phyloP scores from a whole-genome alignment of 2,797 vertebrate species.

The Miichthys miiuy region DNA sequence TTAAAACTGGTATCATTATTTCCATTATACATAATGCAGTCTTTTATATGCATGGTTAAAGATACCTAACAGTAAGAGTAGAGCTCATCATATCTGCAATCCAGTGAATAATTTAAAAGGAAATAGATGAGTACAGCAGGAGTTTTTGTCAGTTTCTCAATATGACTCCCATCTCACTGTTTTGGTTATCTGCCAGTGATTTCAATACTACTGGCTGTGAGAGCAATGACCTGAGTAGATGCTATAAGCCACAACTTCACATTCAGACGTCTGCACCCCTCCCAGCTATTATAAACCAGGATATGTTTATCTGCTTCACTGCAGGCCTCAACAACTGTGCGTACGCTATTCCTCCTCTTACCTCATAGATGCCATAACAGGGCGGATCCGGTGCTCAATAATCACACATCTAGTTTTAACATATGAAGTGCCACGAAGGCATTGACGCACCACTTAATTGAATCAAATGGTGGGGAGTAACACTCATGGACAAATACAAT shows the following conservation, averaged over 20 bases:
- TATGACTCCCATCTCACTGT: constrained; percentile 18
- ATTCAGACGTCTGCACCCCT: constrained; percentile 18
- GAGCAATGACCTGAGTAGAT: constrained; percentile 8
- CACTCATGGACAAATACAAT: constrained; percentile 11
- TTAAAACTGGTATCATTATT: too few relatives aligned
- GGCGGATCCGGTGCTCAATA: constrained; percentile 42
- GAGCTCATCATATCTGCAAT: not conserved
- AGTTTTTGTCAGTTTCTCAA: constrained; percentile 10
- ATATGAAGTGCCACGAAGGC: constrained; percentile 23
- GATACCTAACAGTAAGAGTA: not conserved
- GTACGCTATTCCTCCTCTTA: constrained; percentile 37
- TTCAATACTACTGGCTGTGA: constrained; percentile 17
- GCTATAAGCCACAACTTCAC: constrained; percentile 23
- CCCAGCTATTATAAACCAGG: constrained; percentile 29
- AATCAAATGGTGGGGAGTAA: constrained; percentile 50
- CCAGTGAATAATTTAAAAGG: constrained; percentile 6
- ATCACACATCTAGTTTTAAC: constrained; percentile 50
- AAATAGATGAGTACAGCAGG: not conserved
- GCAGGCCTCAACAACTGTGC: constrained; percentile 15
- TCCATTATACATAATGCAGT: too few relatives aligned
- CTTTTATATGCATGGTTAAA: not conserved
- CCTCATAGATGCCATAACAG: constrained; percentile 67
- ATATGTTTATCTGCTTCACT: constrained; percentile 40
- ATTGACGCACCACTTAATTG: constrained; percentile 49
- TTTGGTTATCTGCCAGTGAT: constrained; percentile 31